Evolutionary conservation across 2,113 vertebrate species (phyloP), one percentile per base, ranked within the genome.

Genomic region (Cynocephalus volans): DNA sequence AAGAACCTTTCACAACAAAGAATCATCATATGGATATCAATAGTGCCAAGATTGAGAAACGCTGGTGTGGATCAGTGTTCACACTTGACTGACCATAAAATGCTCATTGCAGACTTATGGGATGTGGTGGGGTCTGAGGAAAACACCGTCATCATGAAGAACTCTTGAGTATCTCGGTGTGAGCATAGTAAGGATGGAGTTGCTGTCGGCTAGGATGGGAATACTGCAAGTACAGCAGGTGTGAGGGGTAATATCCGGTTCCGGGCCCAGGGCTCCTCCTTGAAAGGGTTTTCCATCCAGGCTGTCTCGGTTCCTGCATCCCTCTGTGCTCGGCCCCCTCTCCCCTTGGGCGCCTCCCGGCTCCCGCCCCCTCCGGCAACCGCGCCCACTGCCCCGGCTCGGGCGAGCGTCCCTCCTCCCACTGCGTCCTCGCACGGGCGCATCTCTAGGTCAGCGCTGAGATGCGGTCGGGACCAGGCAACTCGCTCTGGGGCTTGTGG

Each of bases 351-450:
- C 15, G 1, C n/a, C 31, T 75, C 17, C 58, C 58, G 1, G 8
- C 18, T 75, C 2, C 76, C 0, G 10, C 58, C n/a, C 18, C 26
- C 28, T 54, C 58, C 0, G 4, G 12, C 3, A 6, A 6, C 17
- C 10, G 13, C 0, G 11, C 2, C 14, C 36, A 0, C 41, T 28
- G 14, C 15, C 26, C 7, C 6, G 5, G 26, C 5, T 0, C 6
- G 1, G 4, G 19, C 21, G 6, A 8, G 28, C 8, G 6, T 24
- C 8, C 62, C 17, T 72, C 33, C 33, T 8, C 92, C 1, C 8
- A 11, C 31, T 3, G 58, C 26, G 26, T 0, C 45, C 18, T 17
- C 1, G 15, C 36, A 1, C 5, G 17, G 54, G 56, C 3, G 26
- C 79, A 0, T n/a, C n/a, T 41, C 13, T 14, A 10, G 54, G 73